phyloP scores from a whole-genome alignment of 2,888 invertebrate species.

The Pammene aurita region DNA sequence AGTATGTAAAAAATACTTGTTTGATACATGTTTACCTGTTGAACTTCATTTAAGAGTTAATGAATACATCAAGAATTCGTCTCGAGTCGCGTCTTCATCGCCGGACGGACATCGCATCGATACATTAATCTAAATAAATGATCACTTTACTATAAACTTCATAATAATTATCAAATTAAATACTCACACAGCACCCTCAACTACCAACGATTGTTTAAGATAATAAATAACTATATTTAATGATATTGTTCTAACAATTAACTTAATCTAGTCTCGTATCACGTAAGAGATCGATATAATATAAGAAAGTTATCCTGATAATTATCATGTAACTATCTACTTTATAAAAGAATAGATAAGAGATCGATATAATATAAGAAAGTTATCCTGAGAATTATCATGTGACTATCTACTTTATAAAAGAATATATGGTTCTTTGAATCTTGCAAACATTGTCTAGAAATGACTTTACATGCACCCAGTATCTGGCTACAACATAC shows the following conservation, averaged over 20 bases:
- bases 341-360: background rate
- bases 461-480: background rate
- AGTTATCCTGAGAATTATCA: background rate
- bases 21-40: too few species aligned
- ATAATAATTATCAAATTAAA: conserved; percentile 31
- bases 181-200: conserved; percentile 35
- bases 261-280: conserved; percentile 25
- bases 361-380: background rate
- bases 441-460: background rate
- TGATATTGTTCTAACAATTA: conserved; percentile 22
- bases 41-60: too few species aligned
- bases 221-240: conserved; percentile 32
- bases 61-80: background rate
- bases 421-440: background rate
- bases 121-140: conserved; percentile 25
- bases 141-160: conserved; percentile 37
- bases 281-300: conserved; percentile 23
- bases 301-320: background rate
- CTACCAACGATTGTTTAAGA: conserved; percentile 30
- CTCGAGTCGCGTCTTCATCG: background rate
- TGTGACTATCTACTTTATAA: background rate
- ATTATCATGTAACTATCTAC: background rate
- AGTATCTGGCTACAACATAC: background rate
- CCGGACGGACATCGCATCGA: background rate
- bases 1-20: too few species aligned